phyloP scores from a whole-genome alignment of 2,797 vertebrate species.

The Eidolon dupreanum region DNA sequence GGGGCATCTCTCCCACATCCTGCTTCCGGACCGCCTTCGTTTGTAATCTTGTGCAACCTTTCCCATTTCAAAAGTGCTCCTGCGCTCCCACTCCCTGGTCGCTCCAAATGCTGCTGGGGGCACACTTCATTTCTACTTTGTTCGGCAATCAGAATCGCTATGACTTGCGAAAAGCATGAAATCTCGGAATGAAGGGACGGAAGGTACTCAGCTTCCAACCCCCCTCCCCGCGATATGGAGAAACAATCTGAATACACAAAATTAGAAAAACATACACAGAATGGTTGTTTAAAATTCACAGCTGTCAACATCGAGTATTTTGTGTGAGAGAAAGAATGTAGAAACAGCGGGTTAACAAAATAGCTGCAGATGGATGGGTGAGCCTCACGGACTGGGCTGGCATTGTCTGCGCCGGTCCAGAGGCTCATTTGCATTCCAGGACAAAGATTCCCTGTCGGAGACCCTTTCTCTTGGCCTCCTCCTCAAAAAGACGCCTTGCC shows the following conservation, averaged over 20 bases:
- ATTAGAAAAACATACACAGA: slow-evolving; percentile 89
- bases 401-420: slow-evolving; percentile 78
- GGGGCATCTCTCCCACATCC: rapidly evolving
- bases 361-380: slow-evolving; percentile 83
- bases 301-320: slow-evolving; percentile 84
- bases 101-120: slow-evolving; percentile 77
- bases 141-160: slow-evolving; percentile 85
- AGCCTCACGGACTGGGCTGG: slow-evolving; percentile 67
- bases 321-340: slow-evolving; percentile 81
- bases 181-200: slow-evolving; percentile 88
- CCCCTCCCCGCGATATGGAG: slow-evolving; percentile 8
- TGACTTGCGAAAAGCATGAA: slow-evolving; percentile 90
- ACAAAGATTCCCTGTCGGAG: slow-evolving; percentile 88
- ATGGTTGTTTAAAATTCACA: slow-evolving; percentile 86
- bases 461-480: slow-evolving; percentile 83
- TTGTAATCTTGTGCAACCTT: background rate
- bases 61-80: slow-evolving; percentile 8
- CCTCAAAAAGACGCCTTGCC: slow-evolving; percentile 79
- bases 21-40: background rate
- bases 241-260: slow-evolving; percentile 84
- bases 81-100: background rate
- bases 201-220: slow-evolving; percentile 61
- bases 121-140: slow-evolving; percentile 86
- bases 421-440: slow-evolving; percentile 91
- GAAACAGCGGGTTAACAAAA: slow-evolving; percentile 82